Conservation (phyloP, 2,888 invertebrate genomes). For the Erebia palarica region DNA sequence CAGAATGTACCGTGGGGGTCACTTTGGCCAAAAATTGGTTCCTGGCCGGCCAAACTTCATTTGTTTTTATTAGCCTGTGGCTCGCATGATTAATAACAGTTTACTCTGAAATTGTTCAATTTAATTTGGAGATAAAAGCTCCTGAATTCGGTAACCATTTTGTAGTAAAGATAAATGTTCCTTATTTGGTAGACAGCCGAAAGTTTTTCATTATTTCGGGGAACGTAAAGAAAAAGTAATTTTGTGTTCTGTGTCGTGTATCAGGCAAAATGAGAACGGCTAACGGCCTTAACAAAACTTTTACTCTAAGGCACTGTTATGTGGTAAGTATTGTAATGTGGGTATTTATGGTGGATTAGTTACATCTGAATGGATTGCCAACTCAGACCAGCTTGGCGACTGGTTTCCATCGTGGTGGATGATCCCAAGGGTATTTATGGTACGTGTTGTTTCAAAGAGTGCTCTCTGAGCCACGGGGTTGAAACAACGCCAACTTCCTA, state of each 20-base stretch:
- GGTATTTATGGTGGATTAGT: no score
- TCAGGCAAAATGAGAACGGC: neutral
- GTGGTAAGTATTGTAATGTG: no score
- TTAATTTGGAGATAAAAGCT: constrained; percentile 18
- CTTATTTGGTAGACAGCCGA: neutral
- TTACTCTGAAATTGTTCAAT: constrained; percentile 13
- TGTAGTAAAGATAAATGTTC: neutral
- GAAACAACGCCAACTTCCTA: no score
- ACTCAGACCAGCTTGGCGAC: no score
- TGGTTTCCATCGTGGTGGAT: no score
- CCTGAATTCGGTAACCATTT: neutral
- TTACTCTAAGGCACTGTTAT: no score
- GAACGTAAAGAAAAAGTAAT: neutral
- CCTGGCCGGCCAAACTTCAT: constrained; percentile 32
- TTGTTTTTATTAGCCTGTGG: constrained; percentile 37
- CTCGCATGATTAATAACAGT: constrained; percentile 22
- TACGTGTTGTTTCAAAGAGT: no score
- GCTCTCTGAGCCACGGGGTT: no score
- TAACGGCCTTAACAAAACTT: neutral
- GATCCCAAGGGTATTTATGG: no score
- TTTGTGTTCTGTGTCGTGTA: neutral
- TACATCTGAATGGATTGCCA: no score
- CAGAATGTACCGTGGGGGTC: constrained; percentile 39
- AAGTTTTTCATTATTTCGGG: neutral
- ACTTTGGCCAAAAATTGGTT: constrained; percentile 41